A percentile compares a stretch with the other conserved stretches of the same genome.
phyloP scores from a whole-genome alignment of 37 sponge, comb jelly and placozoan species.

The Spongia lamella region DNA sequence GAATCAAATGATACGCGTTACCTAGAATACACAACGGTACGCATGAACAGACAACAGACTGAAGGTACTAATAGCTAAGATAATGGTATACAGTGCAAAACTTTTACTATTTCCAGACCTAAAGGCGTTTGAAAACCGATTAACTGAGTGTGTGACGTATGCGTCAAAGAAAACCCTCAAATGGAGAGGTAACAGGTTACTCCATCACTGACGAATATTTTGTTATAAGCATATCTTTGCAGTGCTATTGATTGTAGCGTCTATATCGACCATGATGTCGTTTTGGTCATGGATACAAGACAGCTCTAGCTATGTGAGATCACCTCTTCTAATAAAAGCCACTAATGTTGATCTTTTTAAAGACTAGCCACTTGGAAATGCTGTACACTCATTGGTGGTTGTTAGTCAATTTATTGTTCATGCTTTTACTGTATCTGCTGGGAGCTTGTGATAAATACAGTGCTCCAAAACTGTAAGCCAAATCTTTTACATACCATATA shows the following conservation, averaged over 20 bases:
- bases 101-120: conserved; percentile 47
- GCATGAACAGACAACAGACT: conserved; percentile 72
- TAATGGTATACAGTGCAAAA: neutral
- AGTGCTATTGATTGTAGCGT: conserved; percentile 36
- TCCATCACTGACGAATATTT: neutral
- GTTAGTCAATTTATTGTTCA: conserved; percentile 11
- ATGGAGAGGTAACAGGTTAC: conserved; percentile 63
- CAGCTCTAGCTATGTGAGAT: conserved; percentile 60
- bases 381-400: conserved; percentile 47
- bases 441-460: conserved; percentile 59
- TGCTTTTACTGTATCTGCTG: conserved; percentile 46
- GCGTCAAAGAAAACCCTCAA: conserved; percentile 34
- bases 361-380: conserved; percentile 46
- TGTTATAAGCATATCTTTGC: neutral
- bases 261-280: conserved; percentile 43
- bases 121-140: conserved; percentile 77
- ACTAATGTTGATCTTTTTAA: neutral
- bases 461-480: conserved; percentile 60
- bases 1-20: no score
- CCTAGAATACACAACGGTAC: neutral
- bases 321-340: no score
- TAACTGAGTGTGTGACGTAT: conserved; percentile 69
- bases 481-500: neutral
- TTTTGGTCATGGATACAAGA: conserved; percentile 57
- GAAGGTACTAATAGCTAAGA: conserved; percentile 63